phyloP scores from a whole-genome alignment of 2,113 vertebrate genomes.

The Vulpes lagopus region DNA sequence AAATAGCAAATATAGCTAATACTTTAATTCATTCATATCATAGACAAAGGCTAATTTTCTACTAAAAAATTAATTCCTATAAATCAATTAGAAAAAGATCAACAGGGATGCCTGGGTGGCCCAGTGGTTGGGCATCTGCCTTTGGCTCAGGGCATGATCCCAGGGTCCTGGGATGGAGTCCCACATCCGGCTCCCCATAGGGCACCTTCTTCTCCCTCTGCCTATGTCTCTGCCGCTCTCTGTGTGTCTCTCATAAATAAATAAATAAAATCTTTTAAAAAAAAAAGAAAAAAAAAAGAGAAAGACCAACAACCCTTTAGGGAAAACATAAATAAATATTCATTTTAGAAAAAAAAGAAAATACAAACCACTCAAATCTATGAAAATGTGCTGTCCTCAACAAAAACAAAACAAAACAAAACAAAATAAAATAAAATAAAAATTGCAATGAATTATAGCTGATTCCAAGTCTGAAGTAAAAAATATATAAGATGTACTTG shows the following conservation, averaged over 20 bases:
- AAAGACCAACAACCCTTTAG: background rate
- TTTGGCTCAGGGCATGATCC: no score
- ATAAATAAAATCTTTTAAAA: background rate
- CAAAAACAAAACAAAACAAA: background rate
- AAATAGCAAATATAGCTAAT: slow-evolving; percentile 9
- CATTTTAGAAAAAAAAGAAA: background rate
- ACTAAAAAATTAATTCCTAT: background rate
- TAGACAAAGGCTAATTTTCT: slow-evolving; percentile 11
- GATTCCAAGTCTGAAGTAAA: background rate
- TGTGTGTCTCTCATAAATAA: no score
- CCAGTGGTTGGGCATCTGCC: no score
- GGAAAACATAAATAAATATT: slow-evolving; percentile 25
- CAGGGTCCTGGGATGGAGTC: no score
- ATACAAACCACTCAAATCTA: background rate
- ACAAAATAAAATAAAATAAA: background rate
- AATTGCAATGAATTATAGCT: background rate
- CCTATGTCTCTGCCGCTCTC: no score
- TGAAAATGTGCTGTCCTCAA: background rate
- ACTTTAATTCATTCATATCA: slow-evolving; percentile 27
- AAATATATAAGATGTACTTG: background rate
- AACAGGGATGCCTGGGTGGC: background rate
- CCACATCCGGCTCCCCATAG: no score
- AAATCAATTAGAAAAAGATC: background rate
- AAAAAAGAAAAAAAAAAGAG: slow-evolving; percentile 32
- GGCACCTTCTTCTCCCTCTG: no score